Evolutionary conservation across 1,140 invertebrate species (phyloP), one percentile per base, ranked within the genome.

Genomic region (Bombyx mandarina): DNA sequence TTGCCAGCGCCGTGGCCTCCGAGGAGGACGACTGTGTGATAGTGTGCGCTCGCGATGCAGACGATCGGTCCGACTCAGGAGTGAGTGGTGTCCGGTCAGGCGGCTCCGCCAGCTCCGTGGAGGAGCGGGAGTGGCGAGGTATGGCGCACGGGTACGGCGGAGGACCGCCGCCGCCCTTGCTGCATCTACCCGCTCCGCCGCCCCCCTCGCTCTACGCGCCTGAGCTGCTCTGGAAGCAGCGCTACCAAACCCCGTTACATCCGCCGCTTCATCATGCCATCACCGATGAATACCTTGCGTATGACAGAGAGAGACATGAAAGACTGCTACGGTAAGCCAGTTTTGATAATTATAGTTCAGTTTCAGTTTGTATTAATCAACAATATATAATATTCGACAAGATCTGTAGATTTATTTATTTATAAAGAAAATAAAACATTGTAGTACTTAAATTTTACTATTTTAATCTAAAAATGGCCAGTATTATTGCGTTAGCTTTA

Each of bases 71-170:
- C 73, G 91, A 92, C 83, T 92, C 91, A 60, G 91, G 91, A 74
- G 90, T 92, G 86, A 92, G 91, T 77, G 91, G 90, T 18, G 82
- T 91, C 66, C 88, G 91, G 46, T 90, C 88, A 48, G 89, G 82
- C 78, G 90, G 91, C 54, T 91, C 91, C 61, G 92, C 93, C 79
- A 93, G 92, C 77, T 92, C 92, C 79, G 92, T 93, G 73, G 93
- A 94, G 90, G 93, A 94, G 79, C 89, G 92, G 54, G 75, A 65
- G 79, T 89, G 79, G 86, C 86, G 73, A 78, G 88, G 76, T 57
- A 89, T 76, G 84, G 82, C 70, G 79, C 88, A 77, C 84, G 86
- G 72, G 48, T 84, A 77, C 65, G 82, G 68, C 68, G 88, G 73
- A 65, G 86, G 65, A 65, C 89, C 57, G 53, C 79, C 70, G 57